Percentiles rank a stretch among this genome's conserved stretches.
Conservation (phyloP, 2,113 vertebrate genomes). For the Zootoca vivipara region DNA sequence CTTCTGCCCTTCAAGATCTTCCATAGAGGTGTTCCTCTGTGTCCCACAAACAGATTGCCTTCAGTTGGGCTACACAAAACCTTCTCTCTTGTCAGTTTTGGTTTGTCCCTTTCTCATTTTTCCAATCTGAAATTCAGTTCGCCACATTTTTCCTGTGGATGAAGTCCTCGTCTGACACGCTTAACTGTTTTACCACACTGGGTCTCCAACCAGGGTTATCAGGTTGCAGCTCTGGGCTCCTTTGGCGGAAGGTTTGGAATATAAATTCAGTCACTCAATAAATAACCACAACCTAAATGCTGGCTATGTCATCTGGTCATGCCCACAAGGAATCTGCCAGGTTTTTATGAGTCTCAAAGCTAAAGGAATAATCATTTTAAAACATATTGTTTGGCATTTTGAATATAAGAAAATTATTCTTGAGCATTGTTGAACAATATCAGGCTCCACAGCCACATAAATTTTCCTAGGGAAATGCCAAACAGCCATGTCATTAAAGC, state of each 20-base stretch:
- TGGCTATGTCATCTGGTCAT: background rate
- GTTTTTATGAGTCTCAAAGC: background rate
- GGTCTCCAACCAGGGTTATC: too few relatives aligned
- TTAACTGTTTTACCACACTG: too few relatives aligned
- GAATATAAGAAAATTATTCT: background rate
- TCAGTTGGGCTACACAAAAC: background rate
- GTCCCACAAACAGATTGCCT: background rate
- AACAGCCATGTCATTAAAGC: background rate
- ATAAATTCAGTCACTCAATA: too few relatives aligned
- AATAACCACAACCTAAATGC: background rate
- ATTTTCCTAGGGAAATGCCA: conserved; percentile 17
- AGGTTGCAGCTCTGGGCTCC: too few relatives aligned
- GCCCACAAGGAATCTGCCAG: background rate
- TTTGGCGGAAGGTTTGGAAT: too few relatives aligned
- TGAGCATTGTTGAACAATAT: background rate
- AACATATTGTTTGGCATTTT: background rate
- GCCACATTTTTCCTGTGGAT: too few relatives aligned
- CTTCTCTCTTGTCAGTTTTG: background rate
- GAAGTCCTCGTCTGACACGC: too few relatives aligned
- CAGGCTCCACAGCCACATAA: background rate
- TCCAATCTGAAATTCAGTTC: too few relatives aligned
- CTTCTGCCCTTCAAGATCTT: background rate
- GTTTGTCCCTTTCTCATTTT: background rate
- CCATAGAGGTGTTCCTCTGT: background rate
- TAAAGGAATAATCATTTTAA: background rate